Evolutionary conservation across 2,797 vertebrate species (phyloP), one percentile per base, ranked within the genome.

Genomic region (Microctenopoma stevenorrisi): DNA sequence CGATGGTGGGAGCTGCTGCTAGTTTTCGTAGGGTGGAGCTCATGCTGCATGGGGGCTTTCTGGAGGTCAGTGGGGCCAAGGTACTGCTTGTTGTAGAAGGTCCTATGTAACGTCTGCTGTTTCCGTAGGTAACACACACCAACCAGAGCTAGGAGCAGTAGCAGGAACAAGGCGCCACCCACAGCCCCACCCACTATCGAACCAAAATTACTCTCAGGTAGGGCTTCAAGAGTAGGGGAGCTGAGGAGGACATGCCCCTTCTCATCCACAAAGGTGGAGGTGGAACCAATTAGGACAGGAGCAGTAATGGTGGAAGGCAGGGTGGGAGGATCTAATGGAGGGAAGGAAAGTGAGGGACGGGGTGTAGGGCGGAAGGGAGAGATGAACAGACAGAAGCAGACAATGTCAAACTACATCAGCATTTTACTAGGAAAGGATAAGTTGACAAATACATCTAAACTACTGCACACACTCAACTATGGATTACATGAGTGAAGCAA

Each of bases 321-420:
- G 94, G 96, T 95, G 94, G 97, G 97, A 96, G 98, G 97, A 96
- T 99, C 98, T 99, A 97, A 96, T 96, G 96, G 88, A 95, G 94
- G 95, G 92, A 93, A 92, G 92, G 94, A 93, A 93, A 93, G 93
- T 89, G 93, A 93, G 93, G 91, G 88, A 22, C 1, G 94, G 76
- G 73, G 74, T 57, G 84, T 83, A 84, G 81, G 77, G 68, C 72
- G 66, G 74, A 74, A 49, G 70, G 79, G 79, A 95, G 93, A 94
- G 91, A 95, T 94, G 95, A 91, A 97, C 94, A 97, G 95, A 97
- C 94, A 96, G 94, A 96, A 94, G 95, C 94, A 97, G 88, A 97
- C 93, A 96, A 95, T 94, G 95, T 98, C 95, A 99, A 95, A 92
- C 96, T 96, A 95, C 91, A 95, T 93, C 92, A 89, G 89, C 71